These are phyloP conservation scores for Achroia grisella DNA, from an alignment of 1,140 invertebrate genomes.

Conservation along the genomic window DNA sequence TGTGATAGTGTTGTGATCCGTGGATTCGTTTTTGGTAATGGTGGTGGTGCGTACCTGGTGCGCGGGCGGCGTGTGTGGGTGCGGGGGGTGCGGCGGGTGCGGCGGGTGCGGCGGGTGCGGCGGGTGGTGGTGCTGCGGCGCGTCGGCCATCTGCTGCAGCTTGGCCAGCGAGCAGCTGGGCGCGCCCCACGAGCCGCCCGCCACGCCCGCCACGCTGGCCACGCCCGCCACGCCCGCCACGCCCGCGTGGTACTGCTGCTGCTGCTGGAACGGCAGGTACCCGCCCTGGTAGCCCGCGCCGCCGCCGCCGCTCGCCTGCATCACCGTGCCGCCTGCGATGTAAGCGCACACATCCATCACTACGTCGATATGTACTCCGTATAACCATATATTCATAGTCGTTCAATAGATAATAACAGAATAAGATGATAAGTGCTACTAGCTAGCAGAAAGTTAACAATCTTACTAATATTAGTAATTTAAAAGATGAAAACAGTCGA, in stretches of 20 bases:
- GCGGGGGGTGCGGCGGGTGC: constrained; percentile 64
- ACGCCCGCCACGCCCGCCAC: constrained; percentile 32
- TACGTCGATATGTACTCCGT: too few species aligned
- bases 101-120: constrained; percentile 30
- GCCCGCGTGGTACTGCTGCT: constrained; percentile 51
- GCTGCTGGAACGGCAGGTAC: constrained; percentile 57
- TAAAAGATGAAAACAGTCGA: too few species aligned
- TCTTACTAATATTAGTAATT: too few species aligned
- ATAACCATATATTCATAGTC: too few species aligned
- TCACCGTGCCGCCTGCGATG: constrained; percentile 26
- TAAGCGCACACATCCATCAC: too few species aligned
- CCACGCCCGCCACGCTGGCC: too few species aligned
- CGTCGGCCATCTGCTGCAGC: constrained; percentile 71
- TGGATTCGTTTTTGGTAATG: neutral
- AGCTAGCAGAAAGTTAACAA: too few species aligned
- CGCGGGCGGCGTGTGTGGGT: constrained; percentile 37
- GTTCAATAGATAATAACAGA: too few species aligned
- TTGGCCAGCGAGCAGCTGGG: constrained; percentile 66
- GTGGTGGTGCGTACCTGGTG: constrained; percentile 22
- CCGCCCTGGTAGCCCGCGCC: constrained; percentile 50
- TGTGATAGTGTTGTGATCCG: too few species aligned
- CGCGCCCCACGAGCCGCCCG: constrained; percentile 35
- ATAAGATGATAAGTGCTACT: too few species aligned
- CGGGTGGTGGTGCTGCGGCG: constrained; percentile 43
- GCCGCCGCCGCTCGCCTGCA: constrained; percentile 24